These are phyloP conservation scores for Zenarchopterus dispar DNA, from an alignment of 2,797 vertebrate genomes.

Conservation along the genomic window DNA sequence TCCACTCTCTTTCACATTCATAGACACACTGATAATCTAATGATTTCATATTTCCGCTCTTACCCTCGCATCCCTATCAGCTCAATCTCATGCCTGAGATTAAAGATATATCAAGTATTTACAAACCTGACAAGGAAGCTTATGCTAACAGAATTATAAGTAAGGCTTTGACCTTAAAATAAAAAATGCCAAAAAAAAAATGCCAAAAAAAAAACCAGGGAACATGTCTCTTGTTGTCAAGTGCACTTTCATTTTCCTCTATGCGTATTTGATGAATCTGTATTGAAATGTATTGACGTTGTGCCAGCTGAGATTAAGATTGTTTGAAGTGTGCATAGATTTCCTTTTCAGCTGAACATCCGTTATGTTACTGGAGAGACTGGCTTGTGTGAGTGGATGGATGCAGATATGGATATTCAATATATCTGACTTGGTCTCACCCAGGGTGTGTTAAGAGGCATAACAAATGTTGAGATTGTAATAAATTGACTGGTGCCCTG, in stretches of 20 bases:
- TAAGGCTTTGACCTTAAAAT: conserved; percentile 59
- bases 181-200: conserved; percentile 41
- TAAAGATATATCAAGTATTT: conserved; percentile 73
- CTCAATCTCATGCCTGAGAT: conserved; percentile 65
- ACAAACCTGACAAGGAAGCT: conserved; percentile 55
- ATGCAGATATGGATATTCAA: conserved; percentile 75
- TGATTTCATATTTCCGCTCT: conserved; percentile 56
- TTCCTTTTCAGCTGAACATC: conserved; percentile 69
- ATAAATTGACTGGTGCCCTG: conserved; percentile 56
- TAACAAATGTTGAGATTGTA: conserved; percentile 66
- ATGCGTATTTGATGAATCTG: conserved; percentile 68
- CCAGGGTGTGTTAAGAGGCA: conserved; percentile 66
- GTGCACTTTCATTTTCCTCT: conserved; percentile 45
- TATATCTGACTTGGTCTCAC: conserved; percentile 68
- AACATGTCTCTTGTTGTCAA: conserved; percentile 56
- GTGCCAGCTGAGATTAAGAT: conserved; percentile 75
- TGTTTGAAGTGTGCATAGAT: conserved; percentile 80
- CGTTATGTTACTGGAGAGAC: conserved; percentile 68
- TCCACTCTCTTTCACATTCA: conserved; percentile 25
- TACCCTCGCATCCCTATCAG: conserved; percentile 41
- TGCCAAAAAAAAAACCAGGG: neutral
- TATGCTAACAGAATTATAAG: conserved; percentile 56
- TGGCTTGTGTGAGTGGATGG: conserved; percentile 58
- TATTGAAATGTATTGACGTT: conserved; percentile 73
- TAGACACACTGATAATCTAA: conserved; percentile 54